A percentile compares a stretch with the other conserved stretches of the same genome.
phyloP scores from a whole-genome alignment of 2,113 vertebrate species.

The Lycaon pictus region DNA sequence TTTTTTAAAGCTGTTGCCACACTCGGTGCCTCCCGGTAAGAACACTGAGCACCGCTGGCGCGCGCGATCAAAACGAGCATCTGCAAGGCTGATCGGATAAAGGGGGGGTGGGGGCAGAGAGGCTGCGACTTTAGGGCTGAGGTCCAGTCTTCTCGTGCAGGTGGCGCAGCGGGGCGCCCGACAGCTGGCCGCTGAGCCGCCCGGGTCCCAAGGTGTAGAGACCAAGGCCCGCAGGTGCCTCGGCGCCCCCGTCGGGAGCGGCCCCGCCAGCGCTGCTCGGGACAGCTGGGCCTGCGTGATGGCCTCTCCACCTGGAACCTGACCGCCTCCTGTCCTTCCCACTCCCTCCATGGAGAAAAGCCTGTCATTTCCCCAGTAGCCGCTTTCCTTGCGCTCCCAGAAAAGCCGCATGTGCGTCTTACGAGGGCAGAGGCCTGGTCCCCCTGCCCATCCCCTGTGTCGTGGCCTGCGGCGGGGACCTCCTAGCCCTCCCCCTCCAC shows the following conservation, averaged over 20 bases:
- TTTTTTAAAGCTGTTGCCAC: background rate
- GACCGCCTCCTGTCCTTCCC: background rate
- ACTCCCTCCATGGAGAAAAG: background rate
- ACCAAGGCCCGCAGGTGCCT: too few relatives aligned
- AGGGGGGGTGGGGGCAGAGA: background rate
- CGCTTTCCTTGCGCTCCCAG: slow-evolving; percentile 67
- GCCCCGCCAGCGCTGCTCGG: too few relatives aligned
- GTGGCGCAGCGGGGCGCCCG: too few relatives aligned
- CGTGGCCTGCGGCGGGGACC: slow-evolving; percentile 12
- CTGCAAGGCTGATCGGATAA: background rate
- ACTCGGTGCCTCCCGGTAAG: slow-evolving; percentile 53
- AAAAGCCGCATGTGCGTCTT: slow-evolving; percentile 56
- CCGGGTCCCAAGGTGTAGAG: too few relatives aligned
- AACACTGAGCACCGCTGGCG: background rate
- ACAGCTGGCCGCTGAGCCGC: too few relatives aligned
- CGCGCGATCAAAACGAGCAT: accelerated
- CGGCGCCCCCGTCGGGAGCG: too few relatives aligned
- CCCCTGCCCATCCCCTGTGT: slow-evolving; percentile 1
- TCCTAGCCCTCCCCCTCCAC: slow-evolving; percentile 20
- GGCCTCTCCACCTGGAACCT: background rate
- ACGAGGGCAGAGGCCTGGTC: slow-evolving; percentile 62
- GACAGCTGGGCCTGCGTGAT: too few relatives aligned
- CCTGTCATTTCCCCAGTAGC: slow-evolving; percentile 75
- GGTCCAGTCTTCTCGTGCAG: background rate
- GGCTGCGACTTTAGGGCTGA: background rate